Conservation (phyloP, 2,888 invertebrate genomes). For the Drosophila vallismaia region DNA sequence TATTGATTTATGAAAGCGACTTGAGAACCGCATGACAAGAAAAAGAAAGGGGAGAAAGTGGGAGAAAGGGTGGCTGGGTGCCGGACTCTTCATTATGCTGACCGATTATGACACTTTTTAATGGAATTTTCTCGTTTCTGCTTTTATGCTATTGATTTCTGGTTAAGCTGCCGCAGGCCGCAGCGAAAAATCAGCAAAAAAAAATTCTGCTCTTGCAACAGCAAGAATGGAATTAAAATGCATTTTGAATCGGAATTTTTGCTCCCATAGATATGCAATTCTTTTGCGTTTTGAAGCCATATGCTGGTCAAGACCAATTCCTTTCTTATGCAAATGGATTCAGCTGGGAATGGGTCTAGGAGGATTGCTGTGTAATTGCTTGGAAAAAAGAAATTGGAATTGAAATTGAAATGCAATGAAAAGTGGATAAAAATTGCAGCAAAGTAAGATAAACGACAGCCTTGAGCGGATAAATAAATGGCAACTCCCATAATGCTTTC, state of each 20-base stretch:
- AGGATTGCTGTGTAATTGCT: constrained; percentile 53
- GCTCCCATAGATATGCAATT: constrained; percentile 17
- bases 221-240: constrained; percentile 28
- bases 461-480: constrained; percentile 22
- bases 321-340: constrained; percentile 47
- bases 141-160: constrained; percentile 75
- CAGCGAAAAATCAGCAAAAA: neutral
- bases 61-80: constrained; percentile 1
- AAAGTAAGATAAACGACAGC: constrained; percentile 37
- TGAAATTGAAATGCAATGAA: constrained; percentile 41
- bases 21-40: constrained; percentile 14
- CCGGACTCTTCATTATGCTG: constrained; percentile 64
- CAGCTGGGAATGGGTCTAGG: no score
- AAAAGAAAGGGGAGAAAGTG: neutral
- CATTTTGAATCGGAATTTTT: constrained; percentile 38
- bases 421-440: constrained; percentile 37
- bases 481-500: no score
- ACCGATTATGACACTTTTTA: constrained; percentile 79
- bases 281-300: constrained; percentile 45
- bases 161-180: constrained; percentile 46
- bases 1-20: constrained; percentile 67
- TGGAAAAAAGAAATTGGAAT: constrained; percentile 54
- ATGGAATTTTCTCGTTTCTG: constrained; percentile 73
- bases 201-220: no score
- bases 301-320: constrained; percentile 43